A percentile compares a stretch with the other conserved stretches of the same genome.
Evolutionary conservation across 35 echinoderm and acorn worm genomes (phyloP).

Genomic region (Diadema setosum): DNA sequence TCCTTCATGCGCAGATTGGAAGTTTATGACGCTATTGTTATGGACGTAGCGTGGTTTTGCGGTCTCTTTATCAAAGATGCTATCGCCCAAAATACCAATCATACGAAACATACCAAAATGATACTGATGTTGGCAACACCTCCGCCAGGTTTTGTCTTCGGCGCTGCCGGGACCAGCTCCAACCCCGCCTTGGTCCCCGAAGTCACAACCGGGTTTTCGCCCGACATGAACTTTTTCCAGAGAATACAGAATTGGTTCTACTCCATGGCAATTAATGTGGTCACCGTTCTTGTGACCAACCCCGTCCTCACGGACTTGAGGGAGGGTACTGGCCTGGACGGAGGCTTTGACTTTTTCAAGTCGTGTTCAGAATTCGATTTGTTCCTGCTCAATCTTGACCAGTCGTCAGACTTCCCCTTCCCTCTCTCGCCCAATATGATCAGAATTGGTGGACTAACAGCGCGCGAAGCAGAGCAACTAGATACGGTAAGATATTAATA

Average conservation of each 20-base stretch:
- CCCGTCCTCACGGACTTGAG: neutral
- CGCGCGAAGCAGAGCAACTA: no score
- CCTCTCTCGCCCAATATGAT: neutral
- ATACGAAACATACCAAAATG: neutral
- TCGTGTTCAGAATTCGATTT: neutral
- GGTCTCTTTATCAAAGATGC: neutral
- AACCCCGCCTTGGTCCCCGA: neutral
- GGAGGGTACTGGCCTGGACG: no score
- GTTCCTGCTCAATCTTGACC: neutral
- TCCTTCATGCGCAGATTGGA: neutral
- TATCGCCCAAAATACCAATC: neutral
- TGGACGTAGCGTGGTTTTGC: neutral
- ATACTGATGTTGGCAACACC: neutral
- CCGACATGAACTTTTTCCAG: neutral
- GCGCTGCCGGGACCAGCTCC: neutral
- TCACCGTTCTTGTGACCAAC: neutral
- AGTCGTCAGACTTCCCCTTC: neutral
- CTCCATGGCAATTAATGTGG: neutral
- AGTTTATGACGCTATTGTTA: neutral
- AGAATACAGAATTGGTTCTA: neutral
- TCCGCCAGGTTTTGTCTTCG: neutral
- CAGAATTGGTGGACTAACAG: neutral
- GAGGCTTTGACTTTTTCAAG: neutral
- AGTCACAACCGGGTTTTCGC: neutral
- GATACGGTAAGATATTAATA: no score